phyloP scores from a whole-genome alignment of 2,888 invertebrate species.

The Limnephilus auricula region DNA sequence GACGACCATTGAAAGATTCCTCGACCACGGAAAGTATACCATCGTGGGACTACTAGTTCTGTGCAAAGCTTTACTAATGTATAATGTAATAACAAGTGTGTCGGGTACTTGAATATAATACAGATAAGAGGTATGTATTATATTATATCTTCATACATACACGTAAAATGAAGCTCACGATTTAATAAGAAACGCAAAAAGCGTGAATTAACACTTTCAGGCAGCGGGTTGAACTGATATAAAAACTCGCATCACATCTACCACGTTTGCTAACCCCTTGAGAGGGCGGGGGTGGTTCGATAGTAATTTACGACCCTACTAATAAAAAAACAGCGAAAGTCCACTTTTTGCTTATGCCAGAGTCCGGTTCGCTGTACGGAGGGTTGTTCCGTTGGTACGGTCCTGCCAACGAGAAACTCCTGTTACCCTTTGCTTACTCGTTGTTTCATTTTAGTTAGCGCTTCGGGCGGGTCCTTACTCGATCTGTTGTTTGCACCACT shows the following conservation, averaged over 20 bases:
- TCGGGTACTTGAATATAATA: too few species aligned
- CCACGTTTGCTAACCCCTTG: conserved; percentile 2
- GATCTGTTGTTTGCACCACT: not conserved
- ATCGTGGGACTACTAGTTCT: not conserved
- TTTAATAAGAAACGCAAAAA: not conserved
- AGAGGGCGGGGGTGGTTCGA: not conserved
- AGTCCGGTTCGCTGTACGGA: conserved; percentile 2
- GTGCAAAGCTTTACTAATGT: not conserved
- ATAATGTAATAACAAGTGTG: too few species aligned
- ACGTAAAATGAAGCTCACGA: not conserved
- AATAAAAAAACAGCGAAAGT: not conserved
- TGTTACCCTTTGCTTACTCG: not conserved
- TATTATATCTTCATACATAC: too few species aligned
- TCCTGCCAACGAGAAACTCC: not conserved
- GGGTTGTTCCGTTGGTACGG: not conserved
- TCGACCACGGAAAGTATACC: not conserved
- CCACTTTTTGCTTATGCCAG: not conserved
- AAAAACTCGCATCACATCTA: not conserved
- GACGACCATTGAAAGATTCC: not conserved
- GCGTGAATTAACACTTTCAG: not conserved
- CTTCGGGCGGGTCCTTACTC: not conserved
- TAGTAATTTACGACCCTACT: conserved; percentile 2
- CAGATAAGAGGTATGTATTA: too few species aligned
- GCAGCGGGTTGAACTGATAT: not conserved
- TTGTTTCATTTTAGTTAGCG: not conserved